phyloP scores from a whole-genome alignment of 2,888 invertebrate species.

The Sphaerophoria taeniata region DNA sequence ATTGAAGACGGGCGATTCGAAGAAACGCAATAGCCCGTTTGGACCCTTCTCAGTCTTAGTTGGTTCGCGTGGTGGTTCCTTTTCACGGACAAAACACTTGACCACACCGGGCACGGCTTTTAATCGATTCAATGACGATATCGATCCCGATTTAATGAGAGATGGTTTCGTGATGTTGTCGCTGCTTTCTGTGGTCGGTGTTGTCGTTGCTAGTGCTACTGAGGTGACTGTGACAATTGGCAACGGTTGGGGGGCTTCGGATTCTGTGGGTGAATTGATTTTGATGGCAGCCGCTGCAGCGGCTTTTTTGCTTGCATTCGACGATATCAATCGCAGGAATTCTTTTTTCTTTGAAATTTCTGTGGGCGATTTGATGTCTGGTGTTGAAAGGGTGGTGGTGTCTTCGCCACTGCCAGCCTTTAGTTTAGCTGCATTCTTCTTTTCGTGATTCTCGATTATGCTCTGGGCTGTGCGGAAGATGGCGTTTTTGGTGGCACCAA shows the following conservation, averaged over 20 bases:
- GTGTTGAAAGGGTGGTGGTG: constrained; percentile 46
- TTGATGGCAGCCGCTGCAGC: constrained; percentile 79
- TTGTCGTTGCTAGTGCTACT: constrained; percentile 1
- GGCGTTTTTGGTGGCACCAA: constrained; percentile 83
- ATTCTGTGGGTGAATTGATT: constrained; percentile 55
- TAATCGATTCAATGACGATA: constrained; percentile 81
- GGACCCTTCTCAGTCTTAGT: constrained; percentile 81
- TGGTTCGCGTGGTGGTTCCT: constrained; percentile 76
- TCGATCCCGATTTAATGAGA: constrained; percentile 80
- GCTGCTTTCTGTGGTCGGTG: constrained; percentile 31
- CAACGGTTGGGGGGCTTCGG: constrained; percentile 43
- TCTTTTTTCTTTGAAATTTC: constrained; percentile 82
- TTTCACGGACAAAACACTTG: constrained; percentile 81
- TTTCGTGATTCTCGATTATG: constrained; percentile 83
- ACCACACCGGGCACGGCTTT: constrained; percentile 82
- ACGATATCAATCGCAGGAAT: constrained; percentile 81
- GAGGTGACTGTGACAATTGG: constrained; percentile 72
- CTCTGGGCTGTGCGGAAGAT: constrained; percentile 83
- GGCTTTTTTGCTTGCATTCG: constrained; percentile 81
- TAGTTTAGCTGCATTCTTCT: constrained; percentile 82
- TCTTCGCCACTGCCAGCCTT: constrained; percentile 74
- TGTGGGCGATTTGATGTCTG: constrained; percentile 81
- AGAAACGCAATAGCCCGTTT: constrained; percentile 86
- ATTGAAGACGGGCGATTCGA: constrained; percentile 98
- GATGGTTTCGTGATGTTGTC: constrained; percentile 27